Percentiles rank a stretch among this genome's conserved stretches.
Evolutionary conservation across 1,140 invertebrate species (phyloP).

Genomic region (Oryctes rhinoceros): DNA sequence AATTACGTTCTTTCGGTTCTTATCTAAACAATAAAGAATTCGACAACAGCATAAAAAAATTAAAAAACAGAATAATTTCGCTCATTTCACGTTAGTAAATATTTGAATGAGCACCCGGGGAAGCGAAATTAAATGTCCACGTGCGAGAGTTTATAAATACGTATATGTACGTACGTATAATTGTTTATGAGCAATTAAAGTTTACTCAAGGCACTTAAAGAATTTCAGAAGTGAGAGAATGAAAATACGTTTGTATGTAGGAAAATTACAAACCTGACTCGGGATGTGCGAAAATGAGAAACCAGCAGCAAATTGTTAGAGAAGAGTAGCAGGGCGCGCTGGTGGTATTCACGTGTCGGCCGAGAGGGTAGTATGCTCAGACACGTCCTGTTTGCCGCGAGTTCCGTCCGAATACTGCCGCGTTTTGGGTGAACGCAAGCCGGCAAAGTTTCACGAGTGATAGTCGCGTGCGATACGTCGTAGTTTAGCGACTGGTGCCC

Average conservation of each 20-base stretch:
- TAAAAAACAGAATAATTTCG: too few relatives aligned
- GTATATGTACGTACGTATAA: background rate
- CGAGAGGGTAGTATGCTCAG: background rate
- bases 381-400: constrained; percentile 38
- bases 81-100: too few relatives aligned
- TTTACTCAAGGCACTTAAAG: background rate
- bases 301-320: background rate
- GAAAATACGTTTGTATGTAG: constrained; percentile 11
- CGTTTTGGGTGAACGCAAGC: background rate
- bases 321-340: background rate
- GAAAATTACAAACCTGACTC: constrained; percentile 26
- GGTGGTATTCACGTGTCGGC: constrained; percentile 19
- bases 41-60: too few relatives aligned
- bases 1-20: too few relatives aligned
- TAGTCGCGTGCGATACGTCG: constrained; percentile 42
- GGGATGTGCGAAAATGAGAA: background rate
- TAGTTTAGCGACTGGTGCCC: constrained; percentile 49
- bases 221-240: background rate
- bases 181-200: background rate
- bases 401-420: constrained; percentile 18
- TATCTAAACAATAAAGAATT: too few relatives aligned
- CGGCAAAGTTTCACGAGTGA: background rate
- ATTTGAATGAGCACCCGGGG: background rate
- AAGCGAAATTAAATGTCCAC: background rate
- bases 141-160: background rate